Percentiles rank a stretch among this genome's conserved stretches.
Evolutionary conservation across 2,113 vertebrate genomes (phyloP).

Genomic region (Hylia prasina): DNA sequence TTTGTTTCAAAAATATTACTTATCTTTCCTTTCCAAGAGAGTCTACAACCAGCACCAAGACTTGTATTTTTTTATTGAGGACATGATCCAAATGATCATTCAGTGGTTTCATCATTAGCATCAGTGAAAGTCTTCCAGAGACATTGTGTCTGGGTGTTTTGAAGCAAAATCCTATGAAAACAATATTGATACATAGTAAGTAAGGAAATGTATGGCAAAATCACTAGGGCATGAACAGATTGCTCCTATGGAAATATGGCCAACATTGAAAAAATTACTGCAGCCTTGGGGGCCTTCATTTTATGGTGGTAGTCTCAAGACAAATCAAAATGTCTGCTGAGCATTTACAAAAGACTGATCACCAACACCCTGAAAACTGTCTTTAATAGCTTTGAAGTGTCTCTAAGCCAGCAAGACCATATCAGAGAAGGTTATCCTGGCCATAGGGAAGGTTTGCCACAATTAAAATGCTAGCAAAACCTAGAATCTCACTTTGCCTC

Average conservation of each 20-base stretch:
- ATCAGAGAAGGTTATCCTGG: neutral
- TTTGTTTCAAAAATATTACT: neutral
- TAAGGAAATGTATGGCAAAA: neutral
- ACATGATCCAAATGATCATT: neutral
- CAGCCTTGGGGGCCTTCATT: neutral
- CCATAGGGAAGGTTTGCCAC: neutral
- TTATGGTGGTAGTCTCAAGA: neutral
- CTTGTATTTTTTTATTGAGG: neutral
- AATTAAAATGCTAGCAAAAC: neutral
- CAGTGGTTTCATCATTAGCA: neutral
- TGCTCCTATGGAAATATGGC: neutral
- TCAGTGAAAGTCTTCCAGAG: neutral
- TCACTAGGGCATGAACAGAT: neutral
- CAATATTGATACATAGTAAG: neutral
- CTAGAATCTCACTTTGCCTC: neutral
- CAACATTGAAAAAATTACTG: neutral
- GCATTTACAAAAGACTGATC: neutral
- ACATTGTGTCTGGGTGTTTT: neutral
- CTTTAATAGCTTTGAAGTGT: neutral
- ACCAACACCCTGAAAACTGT: neutral
- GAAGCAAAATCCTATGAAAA: neutral
- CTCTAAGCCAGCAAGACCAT: neutral
- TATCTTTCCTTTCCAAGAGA: neutral
- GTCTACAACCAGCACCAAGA: neutral
- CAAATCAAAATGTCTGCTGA: neutral